Base-by-base conservation (phyloP, 2,113 vertebrate species). In the Sarotherodon lohbergeri region DNA sequence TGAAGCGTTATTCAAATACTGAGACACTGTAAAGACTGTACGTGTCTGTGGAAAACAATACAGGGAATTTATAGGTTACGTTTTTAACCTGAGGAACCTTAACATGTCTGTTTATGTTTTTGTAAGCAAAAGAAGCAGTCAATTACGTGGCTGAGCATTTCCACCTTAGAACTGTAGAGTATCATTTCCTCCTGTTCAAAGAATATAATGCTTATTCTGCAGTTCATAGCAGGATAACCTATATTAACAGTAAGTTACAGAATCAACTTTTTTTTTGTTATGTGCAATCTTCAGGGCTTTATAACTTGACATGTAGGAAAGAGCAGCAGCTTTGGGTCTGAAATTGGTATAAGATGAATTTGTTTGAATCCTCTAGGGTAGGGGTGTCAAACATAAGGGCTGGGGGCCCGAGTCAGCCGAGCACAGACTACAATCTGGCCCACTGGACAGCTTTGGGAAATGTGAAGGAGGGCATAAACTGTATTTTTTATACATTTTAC, bases 1-100 rank as follows among this genome's bases (percentile, higher is more conserved):
- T 78, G 46, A 73, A 22, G 73, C 10, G 8, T 71, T 88, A 68
- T 6, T 56, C 68, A 88, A 90, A 86, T 83, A 32, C 17, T 41
- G 81, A 61, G 27, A 54, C 19, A n/a, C 36, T 27, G 8, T 78
- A 24, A 55, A 66, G 68, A 71, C 19, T 16, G 54, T 66, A 11
- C 3, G 3, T 41, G 22, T 83, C 22, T 14, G 68, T 4, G 11
- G 22, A 63, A 14, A 54, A 57, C 56, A 80, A 43, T n/a, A 68
- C 22, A 13, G 19, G 27, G 48, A 83, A 12, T 48, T 22, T 19
- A 73, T 10, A 73, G 36, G 36, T 73, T 2, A 48, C 1, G 9
- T 29, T 76, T 76, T 76, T 48, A 76, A 76, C 16, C 59, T 29
- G 29, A 29, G 29, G 29, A 29, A 29, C 50, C 7, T 19, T 4